Conservation (phyloP, 2,888 invertebrate species). For the Leucophenga maculata region DNA sequence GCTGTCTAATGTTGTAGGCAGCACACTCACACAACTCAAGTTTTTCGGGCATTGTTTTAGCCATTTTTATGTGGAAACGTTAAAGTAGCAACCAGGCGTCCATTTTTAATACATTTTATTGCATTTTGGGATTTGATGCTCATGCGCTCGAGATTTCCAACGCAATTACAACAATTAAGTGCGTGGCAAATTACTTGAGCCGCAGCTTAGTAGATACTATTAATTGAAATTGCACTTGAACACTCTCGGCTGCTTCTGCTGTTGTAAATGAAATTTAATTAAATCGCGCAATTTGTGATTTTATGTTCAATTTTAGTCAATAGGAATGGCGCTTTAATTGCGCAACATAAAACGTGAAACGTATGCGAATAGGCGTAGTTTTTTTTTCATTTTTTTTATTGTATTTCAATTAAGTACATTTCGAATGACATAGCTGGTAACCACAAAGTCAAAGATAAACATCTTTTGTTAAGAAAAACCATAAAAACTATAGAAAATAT, state of each 20-base stretch:
- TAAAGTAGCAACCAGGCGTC: slow-evolving; percentile 43
- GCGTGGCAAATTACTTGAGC: slow-evolving; percentile 47
- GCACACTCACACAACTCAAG: slow-evolving; percentile 10
- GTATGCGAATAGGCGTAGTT: background rate
- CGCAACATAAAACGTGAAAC: slow-evolving; percentile 7
- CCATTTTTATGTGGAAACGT: slow-evolving; percentile 60
- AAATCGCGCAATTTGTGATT: background rate
- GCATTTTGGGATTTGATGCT: slow-evolving; percentile 47
- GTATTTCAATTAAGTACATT: slow-evolving; percentile 32
- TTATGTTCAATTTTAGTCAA: background rate
- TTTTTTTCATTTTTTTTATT: no score
- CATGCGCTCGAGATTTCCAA: slow-evolving; percentile 36
- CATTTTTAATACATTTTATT: slow-evolving; percentile 65
- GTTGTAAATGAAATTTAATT: slow-evolving; percentile 24
- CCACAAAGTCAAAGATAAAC: slow-evolving; percentile 32
- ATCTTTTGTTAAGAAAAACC: slow-evolving; percentile 19
- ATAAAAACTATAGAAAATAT: background rate
- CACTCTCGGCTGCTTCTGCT: no score
- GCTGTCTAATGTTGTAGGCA: slow-evolving; percentile 57
- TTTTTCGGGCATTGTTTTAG: slow-evolving; percentile 47
- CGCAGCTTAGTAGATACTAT: slow-evolving; percentile 23
- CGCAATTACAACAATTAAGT: slow-evolving; percentile 53
- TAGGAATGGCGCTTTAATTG: slow-evolving; percentile 1
- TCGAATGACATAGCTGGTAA: slow-evolving; percentile 8
- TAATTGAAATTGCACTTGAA: slow-evolving; percentile 59